Evolutionary conservation across 2,888 invertebrate species (phyloP).

Genomic region (Cosmia pyralina): DNA sequence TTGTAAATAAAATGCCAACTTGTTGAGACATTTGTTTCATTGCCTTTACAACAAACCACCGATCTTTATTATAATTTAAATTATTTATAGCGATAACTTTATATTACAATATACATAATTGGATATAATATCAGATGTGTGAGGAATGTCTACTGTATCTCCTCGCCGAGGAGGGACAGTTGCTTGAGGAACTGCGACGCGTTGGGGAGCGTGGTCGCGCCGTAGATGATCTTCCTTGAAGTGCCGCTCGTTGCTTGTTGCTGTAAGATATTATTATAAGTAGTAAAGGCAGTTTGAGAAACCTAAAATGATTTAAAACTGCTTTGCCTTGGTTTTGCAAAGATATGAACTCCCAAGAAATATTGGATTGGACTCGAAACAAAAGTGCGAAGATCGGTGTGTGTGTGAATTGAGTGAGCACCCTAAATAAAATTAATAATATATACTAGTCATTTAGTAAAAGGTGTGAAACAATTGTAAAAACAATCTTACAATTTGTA

Average conservation of each 20-base stretch:
- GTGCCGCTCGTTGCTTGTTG: slow-evolving; percentile 92
- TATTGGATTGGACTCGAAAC: background rate
- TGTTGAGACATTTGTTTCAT: slow-evolving; percentile 87
- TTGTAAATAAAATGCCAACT: slow-evolving; percentile 91
- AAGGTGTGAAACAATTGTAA: no score
- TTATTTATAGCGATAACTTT: slow-evolving; percentile 65
- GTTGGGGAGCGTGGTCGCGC: slow-evolving; percentile 98
- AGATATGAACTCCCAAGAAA: background rate
- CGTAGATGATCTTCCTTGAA: slow-evolving; percentile 96
- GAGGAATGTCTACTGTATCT: slow-evolving; percentile 90
- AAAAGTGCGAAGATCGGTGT: background rate
- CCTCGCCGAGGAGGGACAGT: slow-evolving; percentile 94
- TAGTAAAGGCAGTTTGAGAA: background rate
- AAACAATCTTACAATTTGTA: no score
- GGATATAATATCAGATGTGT: slow-evolving; percentile 49
- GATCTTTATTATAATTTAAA: slow-evolving; percentile 69
- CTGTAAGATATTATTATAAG: slow-evolving; percentile 81
- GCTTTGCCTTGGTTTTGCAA: background rate
- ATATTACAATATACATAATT: slow-evolving; percentile 66
- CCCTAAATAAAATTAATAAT: no score
- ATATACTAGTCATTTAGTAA: no score
- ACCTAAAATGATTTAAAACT: background rate
- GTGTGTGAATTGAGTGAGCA: no score
- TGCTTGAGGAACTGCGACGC: slow-evolving; percentile 98
- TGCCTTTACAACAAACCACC: slow-evolving; percentile 69